These are phyloP conservation scores for Zaprionus inermis DNA, from an alignment of 1,140 invertebrate genomes.

Conservation along the genomic window DNA sequence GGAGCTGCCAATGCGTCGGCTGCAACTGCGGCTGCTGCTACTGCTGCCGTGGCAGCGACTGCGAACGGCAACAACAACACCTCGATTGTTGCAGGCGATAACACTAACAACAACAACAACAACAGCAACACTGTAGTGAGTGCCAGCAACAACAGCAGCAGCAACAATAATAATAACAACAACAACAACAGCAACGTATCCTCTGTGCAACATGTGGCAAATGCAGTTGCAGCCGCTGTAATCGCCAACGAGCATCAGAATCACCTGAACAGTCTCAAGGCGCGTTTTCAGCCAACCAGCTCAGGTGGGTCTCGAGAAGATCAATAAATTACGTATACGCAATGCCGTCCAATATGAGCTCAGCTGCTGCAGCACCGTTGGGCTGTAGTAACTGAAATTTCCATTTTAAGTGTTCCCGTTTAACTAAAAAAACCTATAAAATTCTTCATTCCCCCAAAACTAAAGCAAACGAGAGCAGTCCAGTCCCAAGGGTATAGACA, in stretches of 20 bases:
- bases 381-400: neutral
- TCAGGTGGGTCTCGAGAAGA: conserved; percentile 60
- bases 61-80: conserved; percentile 35
- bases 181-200: conserved; percentile 52
- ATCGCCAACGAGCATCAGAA: conserved; percentile 79
- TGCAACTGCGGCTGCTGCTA: conserved; percentile 20
- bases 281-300: conserved; percentile 70
- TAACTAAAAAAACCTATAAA: neutral
- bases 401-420: neutral
- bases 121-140: neutral
- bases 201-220: conserved; percentile 79
- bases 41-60: conserved; percentile 18
- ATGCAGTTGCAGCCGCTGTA: conserved; percentile 73
- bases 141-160: conserved; percentile 20
- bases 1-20: conserved; percentile 41
- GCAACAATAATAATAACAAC: conserved; percentile 31
- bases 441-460: neutral
- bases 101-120: conserved; percentile 10
- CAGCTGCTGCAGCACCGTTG: neutral
- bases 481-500: neutral
- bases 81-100: conserved; percentile 11
- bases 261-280: conserved; percentile 75
- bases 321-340: neutral
- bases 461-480: neutral
- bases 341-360: neutral